Percentiles rank a stretch among this genome's conserved stretches.
These are phyloP conservation scores for Halcyon badia DNA, from an alignment of 2,797 vertebrate genomes.

Conservation along the genomic window DNA sequence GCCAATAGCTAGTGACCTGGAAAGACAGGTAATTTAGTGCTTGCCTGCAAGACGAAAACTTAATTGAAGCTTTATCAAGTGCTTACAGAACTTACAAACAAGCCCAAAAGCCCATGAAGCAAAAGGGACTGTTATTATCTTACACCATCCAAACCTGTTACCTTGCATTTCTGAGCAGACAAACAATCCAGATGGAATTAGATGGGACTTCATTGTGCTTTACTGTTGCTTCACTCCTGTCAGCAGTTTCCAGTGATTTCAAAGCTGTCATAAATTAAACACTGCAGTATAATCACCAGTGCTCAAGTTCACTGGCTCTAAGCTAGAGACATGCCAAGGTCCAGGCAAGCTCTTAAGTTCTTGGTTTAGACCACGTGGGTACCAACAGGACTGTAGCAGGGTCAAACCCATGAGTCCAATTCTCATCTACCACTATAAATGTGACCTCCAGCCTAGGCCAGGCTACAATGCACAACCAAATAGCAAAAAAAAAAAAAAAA, in stretches of 20 bases:
- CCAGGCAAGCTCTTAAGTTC: not conserved
- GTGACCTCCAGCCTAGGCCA: not conserved
- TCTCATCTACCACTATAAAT: not conserved
- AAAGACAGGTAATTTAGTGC: slow-evolving; percentile 42
- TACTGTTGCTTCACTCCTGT: not conserved
- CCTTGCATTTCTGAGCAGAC: not conserved
- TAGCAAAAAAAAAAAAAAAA: not conserved
- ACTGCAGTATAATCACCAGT: not conserved
- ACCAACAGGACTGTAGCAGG: not conserved
- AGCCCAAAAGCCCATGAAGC: not conserved
- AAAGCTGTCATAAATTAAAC: not conserved
- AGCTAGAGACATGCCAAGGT: not conserved
- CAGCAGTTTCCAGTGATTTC: not conserved
- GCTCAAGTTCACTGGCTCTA: not conserved
- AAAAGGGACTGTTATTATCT: not conserved
- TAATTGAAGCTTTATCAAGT: slow-evolving; percentile 44
- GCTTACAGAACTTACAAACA: not conserved
- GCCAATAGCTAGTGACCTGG: slow-evolving; percentile 37
- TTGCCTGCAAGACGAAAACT: slow-evolving; percentile 9
- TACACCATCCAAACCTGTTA: not conserved
- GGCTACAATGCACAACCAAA: not conserved
- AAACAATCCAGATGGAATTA: not conserved
- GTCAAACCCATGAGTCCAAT: not conserved
- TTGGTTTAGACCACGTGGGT: not conserved
- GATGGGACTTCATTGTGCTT: not conserved